These are phyloP conservation scores for Hephaestus fuliginosus DNA, from an alignment of 2,797 vertebrate species.

Conservation along the genomic window DNA sequence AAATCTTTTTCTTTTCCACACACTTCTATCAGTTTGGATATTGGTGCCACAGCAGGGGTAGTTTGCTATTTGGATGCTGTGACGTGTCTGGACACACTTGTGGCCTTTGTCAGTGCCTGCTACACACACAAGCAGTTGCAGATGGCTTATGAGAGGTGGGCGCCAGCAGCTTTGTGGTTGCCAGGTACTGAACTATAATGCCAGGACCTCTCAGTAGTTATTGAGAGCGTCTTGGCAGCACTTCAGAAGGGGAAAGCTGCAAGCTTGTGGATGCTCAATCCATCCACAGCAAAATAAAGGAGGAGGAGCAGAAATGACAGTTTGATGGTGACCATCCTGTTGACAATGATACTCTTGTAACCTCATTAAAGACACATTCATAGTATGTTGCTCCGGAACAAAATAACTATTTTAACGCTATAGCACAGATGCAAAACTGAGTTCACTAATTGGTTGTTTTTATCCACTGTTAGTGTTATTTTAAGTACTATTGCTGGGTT, in stretches of 20 bases:
- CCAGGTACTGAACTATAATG: constrained; percentile 75
- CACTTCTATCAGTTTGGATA: constrained; percentile 32
- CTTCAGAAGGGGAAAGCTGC: constrained; percentile 62
- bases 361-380: constrained; percentile 34
- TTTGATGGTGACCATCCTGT: constrained; percentile 43
- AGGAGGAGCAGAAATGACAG: constrained; percentile 46
- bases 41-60: constrained; percentile 10
- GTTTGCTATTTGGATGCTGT: constrained; percentile 49
- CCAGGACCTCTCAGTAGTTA: constrained; percentile 73
- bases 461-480: background rate
- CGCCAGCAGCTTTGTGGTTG: constrained; percentile 71
- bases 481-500: background rate
- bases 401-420: background rate
- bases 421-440: background rate
- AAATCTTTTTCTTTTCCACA: constrained; percentile 1
- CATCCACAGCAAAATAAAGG: constrained; percentile 43
- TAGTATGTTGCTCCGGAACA: background rate
- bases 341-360: constrained; percentile 24
- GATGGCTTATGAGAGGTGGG: constrained; percentile 73
- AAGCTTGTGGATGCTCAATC: constrained; percentile 56
- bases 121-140: constrained; percentile 72
- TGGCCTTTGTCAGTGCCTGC: constrained; percentile 66
- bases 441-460: background rate
- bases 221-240: constrained; percentile 71
- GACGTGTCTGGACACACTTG: constrained; percentile 64